phyloP scores from a whole-genome alignment of 2,113 vertebrate species.

The Eulacestoma nigropectus region DNA sequence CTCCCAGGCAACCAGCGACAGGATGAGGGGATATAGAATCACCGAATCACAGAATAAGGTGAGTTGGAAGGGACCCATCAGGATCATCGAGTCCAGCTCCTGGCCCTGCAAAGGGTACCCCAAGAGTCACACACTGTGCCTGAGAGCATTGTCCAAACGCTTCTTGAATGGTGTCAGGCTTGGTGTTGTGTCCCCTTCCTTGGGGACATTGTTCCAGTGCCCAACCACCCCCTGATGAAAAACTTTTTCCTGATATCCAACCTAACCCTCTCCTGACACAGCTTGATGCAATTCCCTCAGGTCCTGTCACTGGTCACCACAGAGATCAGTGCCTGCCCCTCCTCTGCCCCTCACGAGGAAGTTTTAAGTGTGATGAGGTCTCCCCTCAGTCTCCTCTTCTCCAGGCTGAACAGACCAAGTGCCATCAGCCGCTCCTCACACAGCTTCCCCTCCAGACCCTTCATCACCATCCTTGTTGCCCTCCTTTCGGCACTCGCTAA shows the following conservation, averaged over 20 bases:
- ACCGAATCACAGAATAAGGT: background rate
- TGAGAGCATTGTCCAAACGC: background rate
- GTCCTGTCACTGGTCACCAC: background rate
- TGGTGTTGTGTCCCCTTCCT: too few species aligned
- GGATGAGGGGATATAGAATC: background rate
- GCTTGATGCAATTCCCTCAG: too few species aligned
- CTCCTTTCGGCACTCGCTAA: background rate
- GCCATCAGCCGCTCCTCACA: background rate
- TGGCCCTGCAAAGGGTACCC: background rate
- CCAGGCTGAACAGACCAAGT: background rate
- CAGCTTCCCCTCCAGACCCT: fast-evolving
- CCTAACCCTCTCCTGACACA: background rate
- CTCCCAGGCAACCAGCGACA: background rate
- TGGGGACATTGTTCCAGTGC: background rate
- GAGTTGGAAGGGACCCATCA: background rate
- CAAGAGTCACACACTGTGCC: background rate
- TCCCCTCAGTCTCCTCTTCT: background rate
- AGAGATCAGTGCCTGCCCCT: background rate
- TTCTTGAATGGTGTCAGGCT: background rate
- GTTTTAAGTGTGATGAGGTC: fast-evolving
- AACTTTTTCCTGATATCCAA: background rate
- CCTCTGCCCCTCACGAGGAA: fast-evolving
- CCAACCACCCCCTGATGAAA: background rate
- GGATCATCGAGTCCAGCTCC: background rate
- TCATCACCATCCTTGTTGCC: too few species aligned